Conservation (phyloP, 2,888 invertebrate genomes). For the Philonicus albiceps region DNA sequence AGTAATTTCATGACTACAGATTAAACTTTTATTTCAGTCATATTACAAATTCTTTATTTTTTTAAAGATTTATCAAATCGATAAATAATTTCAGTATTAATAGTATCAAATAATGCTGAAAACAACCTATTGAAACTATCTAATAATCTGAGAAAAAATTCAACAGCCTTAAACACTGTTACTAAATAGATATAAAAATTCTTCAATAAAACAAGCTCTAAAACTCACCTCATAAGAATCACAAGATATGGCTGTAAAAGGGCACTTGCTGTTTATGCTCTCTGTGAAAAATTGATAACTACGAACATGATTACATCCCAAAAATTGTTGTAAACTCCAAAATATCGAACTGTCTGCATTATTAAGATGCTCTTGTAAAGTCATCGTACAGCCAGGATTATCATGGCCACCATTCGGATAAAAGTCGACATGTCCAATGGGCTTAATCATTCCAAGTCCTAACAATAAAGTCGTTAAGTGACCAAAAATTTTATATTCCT, state of each 20-base stretch:
- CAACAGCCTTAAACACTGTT: no score
- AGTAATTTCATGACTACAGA: no score
- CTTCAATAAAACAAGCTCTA: background rate
- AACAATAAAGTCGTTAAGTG: constrained; percentile 41
- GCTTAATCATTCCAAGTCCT: constrained; percentile 81
- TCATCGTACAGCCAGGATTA: constrained; percentile 75
- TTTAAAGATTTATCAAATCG: no score
- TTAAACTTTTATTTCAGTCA: no score
- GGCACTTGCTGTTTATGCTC: constrained; percentile 79
- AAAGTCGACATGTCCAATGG: constrained; percentile 89
- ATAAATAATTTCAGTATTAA: no score
- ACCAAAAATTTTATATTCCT: background rate
- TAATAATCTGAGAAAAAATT: no score
- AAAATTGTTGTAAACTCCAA: constrained; percentile 65
- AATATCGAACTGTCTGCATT: constrained; percentile 69
- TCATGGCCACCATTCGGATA: constrained; percentile 88
- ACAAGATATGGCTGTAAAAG: constrained; percentile 81
- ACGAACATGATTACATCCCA: constrained; percentile 88
- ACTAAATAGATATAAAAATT: no score
- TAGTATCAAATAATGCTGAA: no score
- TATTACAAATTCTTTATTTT: no score
- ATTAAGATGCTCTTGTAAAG: constrained; percentile 71
- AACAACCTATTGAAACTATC: no score
- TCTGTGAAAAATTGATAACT: constrained; percentile 85
- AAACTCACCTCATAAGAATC: constrained; percentile 73